Evolutionary conservation across 1,140 invertebrate genomes (phyloP).

Genomic region (Dinoponera quadriceps): DNA sequence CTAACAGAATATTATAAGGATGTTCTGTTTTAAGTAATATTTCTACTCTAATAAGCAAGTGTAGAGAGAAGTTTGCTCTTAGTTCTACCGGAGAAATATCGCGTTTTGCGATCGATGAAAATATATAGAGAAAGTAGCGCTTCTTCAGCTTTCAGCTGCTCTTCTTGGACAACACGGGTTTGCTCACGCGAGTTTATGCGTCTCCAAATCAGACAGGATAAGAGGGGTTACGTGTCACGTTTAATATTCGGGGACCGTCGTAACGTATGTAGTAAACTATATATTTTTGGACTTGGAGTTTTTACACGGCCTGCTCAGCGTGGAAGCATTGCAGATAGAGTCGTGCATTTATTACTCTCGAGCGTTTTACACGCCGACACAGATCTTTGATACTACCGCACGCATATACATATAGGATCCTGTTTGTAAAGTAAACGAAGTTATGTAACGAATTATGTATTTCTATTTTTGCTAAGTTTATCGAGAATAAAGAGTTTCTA

Average conservation of each 20-base stretch:
- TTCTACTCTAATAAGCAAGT: too few species aligned
- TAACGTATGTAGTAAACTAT: conserved; percentile 9
- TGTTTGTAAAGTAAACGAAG: conserved; percentile 4
- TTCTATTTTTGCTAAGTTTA: conserved; percentile 74
- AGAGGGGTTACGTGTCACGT: background rate
- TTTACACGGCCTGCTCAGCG: conserved; percentile 21
- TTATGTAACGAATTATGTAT: conserved; percentile 67
- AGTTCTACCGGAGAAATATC: background rate
- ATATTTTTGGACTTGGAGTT: conserved; percentile 49
- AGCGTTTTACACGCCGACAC: conserved; percentile 39
- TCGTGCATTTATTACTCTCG: conserved; percentile 57
- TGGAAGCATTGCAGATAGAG: conserved; percentile 43
- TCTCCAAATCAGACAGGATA: background rate
- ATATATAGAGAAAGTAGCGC: background rate
- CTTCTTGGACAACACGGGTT: background rate
- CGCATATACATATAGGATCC: background rate
- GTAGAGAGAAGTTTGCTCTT: too few species aligned
- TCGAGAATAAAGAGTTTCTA: conserved; percentile 65
- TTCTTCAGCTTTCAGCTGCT: background rate
- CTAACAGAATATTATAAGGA: too few species aligned
- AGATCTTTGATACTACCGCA: conserved; percentile 22
- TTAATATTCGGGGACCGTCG: conserved; percentile 2
- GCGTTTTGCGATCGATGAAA: background rate
- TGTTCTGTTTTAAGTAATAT: too few species aligned
- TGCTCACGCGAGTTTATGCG: background rate